Conservation (phyloP, 2,888 invertebrate species). For the Pammene fasciana region DNA sequence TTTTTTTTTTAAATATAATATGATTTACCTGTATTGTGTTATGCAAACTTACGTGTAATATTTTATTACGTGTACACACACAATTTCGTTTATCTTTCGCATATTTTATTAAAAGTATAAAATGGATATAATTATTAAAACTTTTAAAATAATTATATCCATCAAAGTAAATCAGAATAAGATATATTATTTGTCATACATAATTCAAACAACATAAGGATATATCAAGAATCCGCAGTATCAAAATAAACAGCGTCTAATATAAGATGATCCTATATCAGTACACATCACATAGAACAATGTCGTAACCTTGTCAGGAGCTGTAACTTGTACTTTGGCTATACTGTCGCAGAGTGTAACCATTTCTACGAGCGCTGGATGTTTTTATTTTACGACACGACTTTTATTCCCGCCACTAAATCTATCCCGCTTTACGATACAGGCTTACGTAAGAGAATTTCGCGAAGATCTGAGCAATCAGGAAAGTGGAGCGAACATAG, state of each 20-base stretch:
- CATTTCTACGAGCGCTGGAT: slow-evolving; percentile 16
- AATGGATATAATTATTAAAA: too few relatives aligned
- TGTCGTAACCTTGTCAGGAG: slow-evolving; percentile 4
- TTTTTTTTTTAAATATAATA: too few relatives aligned
- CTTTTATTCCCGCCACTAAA: slow-evolving; percentile 29
- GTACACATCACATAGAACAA: neutral
- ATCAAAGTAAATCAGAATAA: too few relatives aligned
- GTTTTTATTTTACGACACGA: slow-evolving; percentile 26
- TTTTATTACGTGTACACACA: too few relatives aligned
- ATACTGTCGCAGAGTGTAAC: slow-evolving; percentile 8
- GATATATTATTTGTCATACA: too few relatives aligned
- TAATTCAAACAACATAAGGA: too few relatives aligned
- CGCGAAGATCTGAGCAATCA: slow-evolving; percentile 19
- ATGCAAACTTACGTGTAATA: too few relatives aligned
- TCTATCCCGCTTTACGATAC: slow-evolving; percentile 27
- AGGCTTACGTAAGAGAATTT: slow-evolving; percentile 25
- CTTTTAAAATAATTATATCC: too few relatives aligned
- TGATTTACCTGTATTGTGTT: too few relatives aligned
- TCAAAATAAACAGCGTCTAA: neutral
- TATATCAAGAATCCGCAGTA: neutral
- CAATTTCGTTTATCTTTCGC: too few relatives aligned
- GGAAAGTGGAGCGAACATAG: slow-evolving; percentile 21
- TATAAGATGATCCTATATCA: neutral
- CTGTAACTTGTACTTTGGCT: slow-evolving; percentile 11
- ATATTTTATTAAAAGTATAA: too few relatives aligned